These are phyloP conservation scores for Oscheius sp. DNA, from an alignment of 1,140 invertebrate genomes.

Conservation along the genomic window DNA sequence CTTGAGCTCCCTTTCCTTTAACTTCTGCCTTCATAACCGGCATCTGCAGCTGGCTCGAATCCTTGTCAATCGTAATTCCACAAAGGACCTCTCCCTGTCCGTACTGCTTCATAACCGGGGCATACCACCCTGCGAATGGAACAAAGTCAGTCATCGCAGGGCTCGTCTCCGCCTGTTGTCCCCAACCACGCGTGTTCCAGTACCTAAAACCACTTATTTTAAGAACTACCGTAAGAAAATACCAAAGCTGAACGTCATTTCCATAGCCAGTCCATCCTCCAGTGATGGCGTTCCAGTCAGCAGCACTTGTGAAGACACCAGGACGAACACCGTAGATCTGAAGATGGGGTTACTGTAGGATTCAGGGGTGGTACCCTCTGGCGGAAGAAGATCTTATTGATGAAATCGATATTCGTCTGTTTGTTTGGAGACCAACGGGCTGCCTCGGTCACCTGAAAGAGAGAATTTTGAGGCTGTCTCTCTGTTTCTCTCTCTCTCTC, in stretches of 20 bases:
- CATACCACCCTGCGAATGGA: constrained; percentile 23
- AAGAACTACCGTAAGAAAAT: background rate
- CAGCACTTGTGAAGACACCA: constrained; percentile 28
- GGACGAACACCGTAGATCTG: constrained; percentile 18
- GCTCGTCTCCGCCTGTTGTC: background rate
- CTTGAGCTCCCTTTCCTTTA: too few species aligned
- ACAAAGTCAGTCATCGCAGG: constrained; percentile 27
- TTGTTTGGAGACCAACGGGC: constrained; percentile 18
- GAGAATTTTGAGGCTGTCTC: background rate
- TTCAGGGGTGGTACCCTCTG: background rate
- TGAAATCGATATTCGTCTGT: constrained; percentile 27
- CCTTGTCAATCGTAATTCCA: constrained; percentile 22
- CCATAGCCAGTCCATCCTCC: constrained; percentile 17
- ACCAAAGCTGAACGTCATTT: constrained; percentile 20
- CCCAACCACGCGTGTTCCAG: constrained; percentile 13
- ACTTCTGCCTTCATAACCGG: too few species aligned
- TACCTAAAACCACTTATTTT: background rate
- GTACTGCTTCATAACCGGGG: constrained; percentile 27
- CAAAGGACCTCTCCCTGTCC: constrained; percentile 25
- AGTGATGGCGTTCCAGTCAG: constrained; percentile 35
- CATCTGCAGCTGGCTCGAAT: too few species aligned
- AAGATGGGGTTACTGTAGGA: background rate
- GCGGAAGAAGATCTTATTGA: constrained; percentile 19
- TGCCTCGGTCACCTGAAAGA: background rate
- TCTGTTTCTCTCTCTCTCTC: background rate